Evolutionary conservation across 2,888 invertebrate species (phyloP), one percentile per base, ranked within the genome.

Genomic region (Dendrolimus houi): DNA sequence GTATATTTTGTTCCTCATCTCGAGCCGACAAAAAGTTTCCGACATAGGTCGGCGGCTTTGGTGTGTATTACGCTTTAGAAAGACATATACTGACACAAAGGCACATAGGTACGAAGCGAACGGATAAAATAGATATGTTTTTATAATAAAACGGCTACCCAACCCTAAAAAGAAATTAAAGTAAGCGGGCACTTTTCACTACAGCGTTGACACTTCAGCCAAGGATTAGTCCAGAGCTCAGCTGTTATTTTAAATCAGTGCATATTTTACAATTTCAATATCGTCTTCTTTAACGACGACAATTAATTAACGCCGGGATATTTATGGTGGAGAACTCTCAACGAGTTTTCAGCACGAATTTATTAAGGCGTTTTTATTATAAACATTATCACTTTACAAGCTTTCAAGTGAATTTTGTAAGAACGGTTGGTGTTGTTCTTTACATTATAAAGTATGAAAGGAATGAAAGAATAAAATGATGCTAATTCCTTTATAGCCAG

Each of bases 241-340:
- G 58, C 64, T 55, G 54, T 58, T 55, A 54, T 58, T 63, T 61
- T 58, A 62, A 64, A 64, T 58, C 59, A 53, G 53, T 54, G 60
- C 56, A 59, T 60, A 60, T 60, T 66, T 64, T 65, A 57, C 61
- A 63, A 62, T 63, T 64, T 67, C 59, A 66, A 65, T 64, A 64
- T 60, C 58, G 55, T 55, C 52, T 54, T 55, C 53, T 58, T 59
- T 63, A 55, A 56, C 56, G 56, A 58, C 40, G 56, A 60, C 60
- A 63, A 64, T 64, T 66, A 67, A 68, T 66, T 65, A 60, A 47
- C 47, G 47, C 47, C 3, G 57, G 10, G 61, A 64, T 64, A 68
- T 68, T 68, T 64, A 68, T 67, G 59, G 60, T 64, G 56, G 52
- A 57, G 58, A 58, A 59, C 62, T 62, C 9, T 47, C 47, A 47